A percentile compares a stretch with the other conserved stretches of the same genome.
These are phyloP conservation scores for Bombus haemorrhoidalis DNA, from an alignment of 1,140 invertebrate species.

Conservation along the genomic window DNA sequence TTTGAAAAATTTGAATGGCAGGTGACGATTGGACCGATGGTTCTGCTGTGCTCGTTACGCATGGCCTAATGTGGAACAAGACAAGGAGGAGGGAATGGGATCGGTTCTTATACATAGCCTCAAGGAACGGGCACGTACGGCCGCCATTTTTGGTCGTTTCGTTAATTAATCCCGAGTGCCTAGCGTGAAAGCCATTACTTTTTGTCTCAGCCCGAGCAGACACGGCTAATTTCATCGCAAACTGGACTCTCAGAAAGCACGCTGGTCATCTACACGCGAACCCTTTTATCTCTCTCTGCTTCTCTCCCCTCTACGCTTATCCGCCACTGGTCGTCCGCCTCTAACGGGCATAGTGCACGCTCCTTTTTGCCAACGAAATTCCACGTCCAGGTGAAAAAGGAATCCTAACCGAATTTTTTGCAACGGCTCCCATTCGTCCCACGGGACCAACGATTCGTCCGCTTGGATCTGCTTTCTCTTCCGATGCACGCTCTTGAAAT, in stretches of 20 bases:
- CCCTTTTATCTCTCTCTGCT: conserved; percentile 52
- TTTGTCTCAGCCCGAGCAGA: conserved; percentile 64
- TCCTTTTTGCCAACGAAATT: conserved; percentile 37
- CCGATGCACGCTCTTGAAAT: conserved; percentile 9
- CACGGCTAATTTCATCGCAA: conserved; percentile 70
- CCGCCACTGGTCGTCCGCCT: not conserved
- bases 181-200: conserved; percentile 75
- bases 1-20: conserved; percentile 47
- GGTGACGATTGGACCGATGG: conserved; percentile 27
- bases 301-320: conserved; percentile 24
- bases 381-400: conserved; percentile 46
- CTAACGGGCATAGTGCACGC: conserved; percentile 16
- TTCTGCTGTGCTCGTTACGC: conserved; percentile 7
- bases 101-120: conserved; percentile 33
- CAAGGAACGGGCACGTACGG: conserved; percentile 40
- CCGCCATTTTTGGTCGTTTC: conserved; percentile 71
- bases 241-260: conserved; percentile 55
- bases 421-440: not conserved
- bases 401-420: conserved; percentile 47
- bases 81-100: not conserved
- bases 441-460: not conserved
- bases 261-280: conserved; percentile 70
- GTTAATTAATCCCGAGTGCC: conserved; percentile 74
- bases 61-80: not conserved
- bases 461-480: not conserved